Evolutionary conservation across 2,113 vertebrate species (phyloP), one percentile per base, ranked within the genome.

Genomic region (Sceloporus undulatus): DNA sequence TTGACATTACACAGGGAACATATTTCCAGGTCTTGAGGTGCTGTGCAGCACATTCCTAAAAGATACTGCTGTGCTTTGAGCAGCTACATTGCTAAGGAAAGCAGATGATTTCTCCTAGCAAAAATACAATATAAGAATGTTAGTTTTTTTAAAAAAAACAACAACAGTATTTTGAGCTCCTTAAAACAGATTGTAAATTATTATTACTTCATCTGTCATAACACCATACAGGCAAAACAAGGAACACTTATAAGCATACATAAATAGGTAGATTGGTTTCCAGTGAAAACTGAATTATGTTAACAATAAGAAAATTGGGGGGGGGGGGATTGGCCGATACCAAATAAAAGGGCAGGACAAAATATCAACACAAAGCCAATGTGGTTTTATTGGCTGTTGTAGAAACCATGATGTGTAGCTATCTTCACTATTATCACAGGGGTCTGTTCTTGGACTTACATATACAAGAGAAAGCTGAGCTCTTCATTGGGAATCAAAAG

Each of bases 11-110:
- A 85, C 88, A 90, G 77, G 75, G 87, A 93, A 14, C 81, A 87
- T 87, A 92, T 89, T 94, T 95, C 94, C 95, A 93, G 95, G 94
- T 96, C 94, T 81, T 82, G 93, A 91, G 77, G 86, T 29, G 84
- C 91, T 86, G 84, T 87, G 91, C 82, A 92, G 87, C 87, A 65
- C 76, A 79, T 91, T 92, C 38, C 71, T 92, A 85, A 48, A 84
- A 88, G 79, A 91, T 89, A 90, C 52, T 52, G 65, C 65, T 85
- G 40, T n/a, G 77, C 83, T 88, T 29, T 6, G 81, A 90, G 90
- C 52, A 91, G 77, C 54, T 40, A 19, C 82, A 10, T 0, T 0
- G 5, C 59, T 87, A 25, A 19, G 87, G 29, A 75, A 0, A 0
- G 29, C 2, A 89, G 85, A 79, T 76, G 74, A 75, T 85, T 59